Evolutionary conservation across 2,888 invertebrate genomes (phyloP).

Genomic region (Chrysolina haemoptera): DNA sequence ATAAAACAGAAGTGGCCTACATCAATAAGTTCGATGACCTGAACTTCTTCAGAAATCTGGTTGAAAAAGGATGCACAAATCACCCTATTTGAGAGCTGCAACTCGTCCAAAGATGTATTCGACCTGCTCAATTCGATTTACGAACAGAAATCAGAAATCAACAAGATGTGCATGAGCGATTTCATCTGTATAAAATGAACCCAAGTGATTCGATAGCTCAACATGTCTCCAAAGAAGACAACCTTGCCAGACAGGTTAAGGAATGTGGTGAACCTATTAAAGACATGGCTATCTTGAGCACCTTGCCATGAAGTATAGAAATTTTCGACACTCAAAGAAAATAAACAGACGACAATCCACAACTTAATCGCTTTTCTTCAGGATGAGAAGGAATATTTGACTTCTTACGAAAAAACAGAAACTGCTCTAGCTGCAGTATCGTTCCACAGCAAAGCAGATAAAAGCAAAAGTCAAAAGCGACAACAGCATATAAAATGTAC

Average conservation of each 20-base stretch:
- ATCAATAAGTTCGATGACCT: not conserved
- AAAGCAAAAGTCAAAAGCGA: too few species aligned
- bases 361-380: conserved; percentile 49
- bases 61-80: too few species aligned
- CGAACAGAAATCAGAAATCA: conserved; percentile 46
- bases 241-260: conserved; percentile 51
- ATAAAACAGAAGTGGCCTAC: not conserved
- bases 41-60: not conserved
- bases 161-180: conserved; percentile 54
- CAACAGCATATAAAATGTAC: too few species aligned
- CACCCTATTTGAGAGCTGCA: conserved; percentile 50
- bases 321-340: conserved; percentile 47
- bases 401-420: conserved; percentile 41
- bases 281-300: conserved; percentile 46
- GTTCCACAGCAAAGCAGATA: not conserved
- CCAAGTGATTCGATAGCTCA: conserved; percentile 53
- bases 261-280: conserved; percentile 50
- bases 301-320: conserved; percentile 45
- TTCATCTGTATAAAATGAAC: conserved; percentile 52
- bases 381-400: conserved; percentile 47
- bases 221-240: conserved; percentile 57
- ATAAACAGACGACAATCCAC: conserved; percentile 50
- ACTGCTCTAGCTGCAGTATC: conserved; percentile 36
- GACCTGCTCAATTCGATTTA: conserved; percentile 51
- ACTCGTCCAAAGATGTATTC: conserved; percentile 48